Base-by-base conservation (phyloP, 2,113 vertebrate genomes). In the Telmatochromis sp. region DNA sequence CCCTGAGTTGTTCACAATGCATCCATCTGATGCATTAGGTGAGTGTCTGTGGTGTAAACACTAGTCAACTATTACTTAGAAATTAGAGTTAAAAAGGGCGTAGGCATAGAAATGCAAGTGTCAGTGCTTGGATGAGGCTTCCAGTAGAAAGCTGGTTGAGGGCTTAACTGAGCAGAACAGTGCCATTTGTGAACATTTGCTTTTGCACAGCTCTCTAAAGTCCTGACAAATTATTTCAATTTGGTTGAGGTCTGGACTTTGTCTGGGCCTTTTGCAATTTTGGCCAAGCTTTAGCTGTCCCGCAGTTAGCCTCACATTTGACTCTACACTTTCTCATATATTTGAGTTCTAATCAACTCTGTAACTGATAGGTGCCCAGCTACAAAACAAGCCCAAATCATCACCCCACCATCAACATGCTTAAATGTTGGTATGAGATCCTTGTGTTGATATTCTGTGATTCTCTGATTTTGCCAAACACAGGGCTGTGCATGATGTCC, bases 401-500 rank as follows among this genome's bases (percentile, higher is more conserved):
- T 68, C 63, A 37, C 11, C 11, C 4, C 33, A 37, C 33, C 33
- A 68, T 37, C 63, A 37, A 5, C 33, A 21, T 37, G 19, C 60
- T 68, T 68, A 37, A 68, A 37, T 0, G 11, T 68, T 8, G 0
- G 19, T 0, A 68, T 37, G 33, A 68, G 33, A 37, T 68, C 19
- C 33, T 68, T 68, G 60, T 68, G 60, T 35, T 68, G 19, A 68
- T 68, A 68, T 68, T 37, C 63, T 68, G n/a, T n/a, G n/a, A n/a
- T n/a, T n/a, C n/a, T n/a, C n/a, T 37, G 60, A 37, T 68, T 68
- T 68, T 37, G 33, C 19, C 33, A 40, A 68, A 68, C 63, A 13
- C 11, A n/a, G 63, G 33, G 10, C 33, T 68, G 63, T 37, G 33
- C 11, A 13, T 37, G 19, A 37, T 68, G 33, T n/a, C 19, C 19